Base-by-base conservation (phyloP, 2,113 vertebrate species). In the Lepisosteus osseus region DNA sequence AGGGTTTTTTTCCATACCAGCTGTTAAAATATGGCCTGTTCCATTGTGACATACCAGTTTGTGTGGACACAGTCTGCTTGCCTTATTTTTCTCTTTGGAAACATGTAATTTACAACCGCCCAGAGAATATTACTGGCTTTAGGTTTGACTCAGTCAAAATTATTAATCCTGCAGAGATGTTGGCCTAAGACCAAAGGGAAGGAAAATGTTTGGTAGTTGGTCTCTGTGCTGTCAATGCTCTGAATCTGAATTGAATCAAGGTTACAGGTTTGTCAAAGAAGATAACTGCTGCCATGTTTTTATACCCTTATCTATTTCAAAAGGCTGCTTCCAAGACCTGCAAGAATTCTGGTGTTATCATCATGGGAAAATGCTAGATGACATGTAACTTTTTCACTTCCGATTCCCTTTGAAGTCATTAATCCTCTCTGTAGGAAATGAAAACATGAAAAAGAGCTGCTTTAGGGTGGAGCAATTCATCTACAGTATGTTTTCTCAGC, bases 1-100 rank as follows among this genome's bases (percentile, higher is more conserved):
- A 44, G 40, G 47, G 13, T 14, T 69, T 67, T 65, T 61, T 63
- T 77, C 75, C 71, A 72, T 71, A 79, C 71, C 87, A 90, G 86
- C 89, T 89, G 88, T 90, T 90, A 77, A 90, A 88, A 91, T 85
- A 89, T 71, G 72, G 45, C 74, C 72, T 47, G 65, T 63, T 80
- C 68, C 74, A 81, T 83, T 83, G 82, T 85, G 83, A 83, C 83
- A 83, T 75, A 80, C 68, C 70, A 51, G 84, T 80, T 80, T 80
- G 73, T 72, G 68, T 69, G 64, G 72, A 66, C 63, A n/a, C 12
- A 59, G 7, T 14, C 12, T 15, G 4, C 12, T 59, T 13, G 5
- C 14, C 5, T 63, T 56, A 40, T 43, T 59, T 68, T 72, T 75
- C 29, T 71, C 73, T 76, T 80, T 79, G 66, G 78, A 67, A 51